phyloP scores from a whole-genome alignment of 1,140 invertebrate genomes.

The Hylaeus volcanicus region DNA sequence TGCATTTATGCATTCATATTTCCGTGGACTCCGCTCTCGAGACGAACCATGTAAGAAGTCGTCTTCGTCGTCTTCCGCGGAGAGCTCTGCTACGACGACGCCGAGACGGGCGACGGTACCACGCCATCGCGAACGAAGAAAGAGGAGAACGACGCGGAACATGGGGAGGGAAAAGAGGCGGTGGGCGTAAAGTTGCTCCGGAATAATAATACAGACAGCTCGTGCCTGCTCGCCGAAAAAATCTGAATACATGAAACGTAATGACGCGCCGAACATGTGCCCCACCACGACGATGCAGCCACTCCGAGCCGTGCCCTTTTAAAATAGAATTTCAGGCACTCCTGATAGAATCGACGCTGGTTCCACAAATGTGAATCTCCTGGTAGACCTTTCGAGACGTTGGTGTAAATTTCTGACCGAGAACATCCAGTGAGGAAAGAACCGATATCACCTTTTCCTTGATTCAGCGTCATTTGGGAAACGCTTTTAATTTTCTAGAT shows the following conservation, averaged over 20 bases:
- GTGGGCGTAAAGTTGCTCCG: conserved; percentile 78
- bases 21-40: conserved; percentile 74
- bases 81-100: conserved; percentile 56
- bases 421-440: not conserved
- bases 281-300: conserved; percentile 59
- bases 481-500: too few species aligned
- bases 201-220: conserved; percentile 81
- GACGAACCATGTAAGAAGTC: conserved; percentile 68
- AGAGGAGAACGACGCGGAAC: conserved; percentile 48
- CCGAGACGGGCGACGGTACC: conserved; percentile 46
- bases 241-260: conserved; percentile 82
- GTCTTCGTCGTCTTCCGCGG: conserved; percentile 51
- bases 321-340: conserved; percentile 2
- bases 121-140: conserved; percentile 32
- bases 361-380: not conserved
- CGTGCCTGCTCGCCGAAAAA: conserved; percentile 73
- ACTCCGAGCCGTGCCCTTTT: conserved; percentile 6
- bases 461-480: too few species aligned
- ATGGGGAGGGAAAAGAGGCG: conserved; percentile 44
- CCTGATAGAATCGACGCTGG: not conserved
- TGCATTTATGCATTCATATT: conserved; percentile 82
- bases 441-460: too few species aligned
- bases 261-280: conserved; percentile 73
- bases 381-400: too few species aligned
- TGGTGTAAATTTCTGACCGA: not conserved